Evolutionary conservation across 2,113 vertebrate genomes (phyloP).

Genomic region (Taurulus bubalis): DNA sequence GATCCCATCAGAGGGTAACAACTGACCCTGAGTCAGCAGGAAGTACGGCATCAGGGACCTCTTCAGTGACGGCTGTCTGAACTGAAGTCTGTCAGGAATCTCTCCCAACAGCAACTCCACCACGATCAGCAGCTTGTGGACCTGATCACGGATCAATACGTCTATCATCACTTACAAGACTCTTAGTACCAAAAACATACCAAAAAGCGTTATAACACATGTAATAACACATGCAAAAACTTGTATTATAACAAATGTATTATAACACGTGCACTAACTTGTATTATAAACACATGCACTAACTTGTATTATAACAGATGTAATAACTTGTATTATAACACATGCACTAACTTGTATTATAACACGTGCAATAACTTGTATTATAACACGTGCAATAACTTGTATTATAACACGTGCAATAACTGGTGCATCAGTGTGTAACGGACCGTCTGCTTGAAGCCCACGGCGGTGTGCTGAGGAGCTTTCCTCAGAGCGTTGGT

Average conservation of each 20-base stretch:
- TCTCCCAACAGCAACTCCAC: conserved; percentile 96
- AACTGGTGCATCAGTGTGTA: neutral
- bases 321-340: too few relatives aligned
- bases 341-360: neutral
- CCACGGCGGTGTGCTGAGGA: conserved; percentile 95
- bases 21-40: conserved; percentile 94
- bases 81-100: conserved; percentile 97
- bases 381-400: too few relatives aligned
- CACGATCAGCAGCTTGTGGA: conserved; percentile 97
- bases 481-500: conserved; percentile 97
- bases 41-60: conserved; percentile 98
- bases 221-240: too few relatives aligned
- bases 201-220: too few relatives aligned
- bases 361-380: neutral
- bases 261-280: too few relatives aligned
- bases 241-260: too few relatives aligned
- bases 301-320: too few relatives aligned
- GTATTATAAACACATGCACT: too few relatives aligned
- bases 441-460: conserved; percentile 97
- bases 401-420: neutral
- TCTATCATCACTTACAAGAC: neutral
- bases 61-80: conserved; percentile 96
- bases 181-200: too few relatives aligned
- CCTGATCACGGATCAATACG: neutral
- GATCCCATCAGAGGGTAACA: neutral